These are phyloP conservation scores for Zeus faber DNA, from an alignment of 2,113 vertebrate species.

Conservation along the genomic window DNA sequence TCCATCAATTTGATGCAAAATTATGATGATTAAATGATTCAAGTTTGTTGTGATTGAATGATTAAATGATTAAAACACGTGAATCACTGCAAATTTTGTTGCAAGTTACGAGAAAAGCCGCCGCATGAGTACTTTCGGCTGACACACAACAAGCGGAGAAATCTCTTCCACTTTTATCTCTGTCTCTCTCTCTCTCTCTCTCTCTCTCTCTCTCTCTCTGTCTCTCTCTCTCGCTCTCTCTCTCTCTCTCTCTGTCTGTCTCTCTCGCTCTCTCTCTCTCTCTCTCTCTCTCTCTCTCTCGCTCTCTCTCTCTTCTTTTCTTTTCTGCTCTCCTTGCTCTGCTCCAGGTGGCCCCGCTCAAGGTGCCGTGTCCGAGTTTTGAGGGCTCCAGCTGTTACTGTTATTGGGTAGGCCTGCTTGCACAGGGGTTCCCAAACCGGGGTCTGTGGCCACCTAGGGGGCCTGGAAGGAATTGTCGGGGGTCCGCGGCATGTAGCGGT, in stretches of 20 bases:
- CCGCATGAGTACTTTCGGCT: too few species aligned
- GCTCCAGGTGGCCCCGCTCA: slow-evolving; percentile 12
- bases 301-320: neutral
- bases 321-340: neutral
- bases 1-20: too few species aligned
- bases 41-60: too few species aligned
- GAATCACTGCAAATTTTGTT: too few species aligned
- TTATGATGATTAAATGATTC: too few species aligned
- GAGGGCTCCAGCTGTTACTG: slow-evolving; percentile 10
- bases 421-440: too few species aligned
- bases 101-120: too few species aligned
- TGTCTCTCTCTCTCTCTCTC: neutral
- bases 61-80: too few species aligned
- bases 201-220: neutral
- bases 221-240: neutral
- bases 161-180: neutral
- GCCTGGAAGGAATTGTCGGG: too few species aligned
- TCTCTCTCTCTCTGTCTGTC: neutral
- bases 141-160: too few species aligned
- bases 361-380: slow-evolving; percentile 3
- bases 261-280: neutral
- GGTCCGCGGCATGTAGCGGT: too few species aligned
- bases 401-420: slow-evolving; percentile 4
- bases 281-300: neutral
- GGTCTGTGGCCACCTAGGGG: too few species aligned